Percentiles rank a stretch among this genome's conserved stretches.
These are phyloP conservation scores for Staurois parvus DNA, from an alignment of 2,797 vertebrate species.

Conservation along the genomic window DNA sequence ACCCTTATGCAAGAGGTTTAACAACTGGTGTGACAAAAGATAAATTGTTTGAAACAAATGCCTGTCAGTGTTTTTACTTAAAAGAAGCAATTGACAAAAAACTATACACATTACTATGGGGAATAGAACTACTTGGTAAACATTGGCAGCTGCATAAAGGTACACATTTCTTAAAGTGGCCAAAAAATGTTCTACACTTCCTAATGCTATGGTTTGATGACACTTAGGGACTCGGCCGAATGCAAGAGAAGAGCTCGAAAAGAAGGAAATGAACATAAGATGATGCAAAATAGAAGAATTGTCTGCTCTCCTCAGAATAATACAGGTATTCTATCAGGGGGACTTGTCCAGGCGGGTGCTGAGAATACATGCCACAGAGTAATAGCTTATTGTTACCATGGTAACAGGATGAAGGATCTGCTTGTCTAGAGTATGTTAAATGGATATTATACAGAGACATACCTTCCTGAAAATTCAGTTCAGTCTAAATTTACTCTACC, in stretches of 20 bases:
- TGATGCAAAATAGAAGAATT: conserved; percentile 89
- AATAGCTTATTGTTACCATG: conserved; percentile 27
- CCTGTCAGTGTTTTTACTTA: no score
- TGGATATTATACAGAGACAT: conserved; percentile 12
- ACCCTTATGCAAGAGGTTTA: no score
- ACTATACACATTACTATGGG: no score
- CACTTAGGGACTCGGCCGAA: conserved; percentile 85
- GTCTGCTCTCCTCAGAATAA: conserved; percentile 81
- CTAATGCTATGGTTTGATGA: conserved; percentile 61
- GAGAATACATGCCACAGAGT: conserved; percentile 24
- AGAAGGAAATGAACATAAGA: conserved; percentile 91
- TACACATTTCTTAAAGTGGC: not conserved
- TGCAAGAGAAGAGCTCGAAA: conserved; percentile 85
- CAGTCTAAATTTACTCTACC: conserved; percentile 11
- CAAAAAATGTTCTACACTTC: not conserved
- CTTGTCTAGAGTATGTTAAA: not conserved
- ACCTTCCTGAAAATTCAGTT: conserved; percentile 20
- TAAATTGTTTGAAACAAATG: no score
- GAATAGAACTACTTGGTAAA: no score
- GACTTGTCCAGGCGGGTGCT: conserved; percentile 43
- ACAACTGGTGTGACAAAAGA: no score
- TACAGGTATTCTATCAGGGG: conserved; percentile 80
- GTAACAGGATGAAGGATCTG: conserved; percentile 28
- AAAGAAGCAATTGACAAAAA: no score
- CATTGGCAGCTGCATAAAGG: no score